Percentiles rank a stretch among this genome's conserved stretches.
Conservation (phyloP, 1,140 invertebrate genomes). For the Cotesia typhae region DNA sequence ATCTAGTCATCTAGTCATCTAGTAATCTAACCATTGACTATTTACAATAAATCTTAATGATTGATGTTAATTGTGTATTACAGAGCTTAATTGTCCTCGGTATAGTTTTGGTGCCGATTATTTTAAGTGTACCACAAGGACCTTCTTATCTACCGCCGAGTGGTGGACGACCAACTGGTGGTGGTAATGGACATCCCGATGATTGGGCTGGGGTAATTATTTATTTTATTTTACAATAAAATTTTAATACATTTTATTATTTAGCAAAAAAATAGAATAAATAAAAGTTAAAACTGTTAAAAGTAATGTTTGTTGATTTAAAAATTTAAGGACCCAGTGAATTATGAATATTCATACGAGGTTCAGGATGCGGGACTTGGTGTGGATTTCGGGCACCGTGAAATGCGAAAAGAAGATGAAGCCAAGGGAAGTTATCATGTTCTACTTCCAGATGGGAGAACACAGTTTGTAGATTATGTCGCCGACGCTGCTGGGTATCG, state of each 20-base stretch:
- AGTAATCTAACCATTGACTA: conserved; percentile 14
- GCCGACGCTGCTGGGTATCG: conserved; percentile 73
- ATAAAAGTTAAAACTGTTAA: neutral
- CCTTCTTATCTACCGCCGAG: conserved; percentile 69
- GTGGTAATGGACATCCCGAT: conserved; percentile 56
- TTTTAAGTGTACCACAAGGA: conserved; percentile 59
- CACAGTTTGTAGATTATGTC: conserved; percentile 72
- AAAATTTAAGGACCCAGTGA: conserved; percentile 69
- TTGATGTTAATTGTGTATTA: conserved; percentile 15
- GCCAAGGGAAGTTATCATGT: conserved; percentile 73
- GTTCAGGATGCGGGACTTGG: conserved; percentile 69
- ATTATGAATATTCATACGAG: conserved; percentile 75
- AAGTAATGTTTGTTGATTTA: neutral
- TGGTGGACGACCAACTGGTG: conserved; percentile 46
- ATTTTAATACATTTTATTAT: neutral
- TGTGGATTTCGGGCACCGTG: conserved; percentile 72
- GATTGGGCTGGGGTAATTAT: conserved; percentile 61
- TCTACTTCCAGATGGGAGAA: conserved; percentile 72
- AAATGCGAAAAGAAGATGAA: conserved; percentile 71
- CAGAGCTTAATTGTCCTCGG: conserved; percentile 52
- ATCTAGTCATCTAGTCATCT: neutral
- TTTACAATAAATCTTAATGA: conserved; percentile 13
- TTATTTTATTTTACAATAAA: conserved; percentile 8
- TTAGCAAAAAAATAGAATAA: neutral
- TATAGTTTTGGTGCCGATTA: conserved; percentile 55